Base-by-base conservation (phyloP, 2,113 vertebrate species). In the Corythoichthys haematopterus region DNA sequence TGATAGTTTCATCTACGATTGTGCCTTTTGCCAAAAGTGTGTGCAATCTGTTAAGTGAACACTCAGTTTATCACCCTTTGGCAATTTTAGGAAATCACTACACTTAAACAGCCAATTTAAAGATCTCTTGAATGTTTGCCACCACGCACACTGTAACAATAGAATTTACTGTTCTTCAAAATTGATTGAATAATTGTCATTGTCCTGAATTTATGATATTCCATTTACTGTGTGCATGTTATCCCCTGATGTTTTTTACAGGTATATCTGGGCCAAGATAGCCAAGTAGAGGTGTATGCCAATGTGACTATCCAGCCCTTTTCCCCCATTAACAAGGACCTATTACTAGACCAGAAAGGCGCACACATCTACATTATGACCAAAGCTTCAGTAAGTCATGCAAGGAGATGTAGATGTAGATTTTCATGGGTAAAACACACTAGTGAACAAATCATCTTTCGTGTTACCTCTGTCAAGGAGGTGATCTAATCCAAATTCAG, bases 301-400 rank as follows among this genome's bases (percentile, higher is more conserved):
- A 94, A 88, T 0, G 68, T 92, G 37, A 82, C 72, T 3, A 89
- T 97, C 80, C 94, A 95, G 66, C 78, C 80, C 15, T 94, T 93
- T 51, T 92, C 92, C 3, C 71, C 92, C 0, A 94, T 99, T 64
- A 94, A 84, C 71, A 88, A 91, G 67, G 95, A 98, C 75, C 92
- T 98, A 37, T 80, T 93, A 4, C 92, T 98, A 52, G 95, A 99
- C 83, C 89, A 89, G 70, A 66, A 60, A 3, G 91, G 94, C 28
- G 89, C 91, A 69, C 87, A 98, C 70, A 90, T 99, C 52, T 98
- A 94, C 67, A 89, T 97, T 86, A 95, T 97, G 94, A 97, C 95
- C 57, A 92, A 92, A 82, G 90, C 89, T 66, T 90, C 79, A 76
- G 97, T 98, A 71, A 90, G 91, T 85, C 10, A 7, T 40, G 6